Evolutionary conservation across 2,113 vertebrate genomes (phyloP), one percentile per base, ranked within the genome.

Genomic region (Porphyrio hochstetteri): DNA sequence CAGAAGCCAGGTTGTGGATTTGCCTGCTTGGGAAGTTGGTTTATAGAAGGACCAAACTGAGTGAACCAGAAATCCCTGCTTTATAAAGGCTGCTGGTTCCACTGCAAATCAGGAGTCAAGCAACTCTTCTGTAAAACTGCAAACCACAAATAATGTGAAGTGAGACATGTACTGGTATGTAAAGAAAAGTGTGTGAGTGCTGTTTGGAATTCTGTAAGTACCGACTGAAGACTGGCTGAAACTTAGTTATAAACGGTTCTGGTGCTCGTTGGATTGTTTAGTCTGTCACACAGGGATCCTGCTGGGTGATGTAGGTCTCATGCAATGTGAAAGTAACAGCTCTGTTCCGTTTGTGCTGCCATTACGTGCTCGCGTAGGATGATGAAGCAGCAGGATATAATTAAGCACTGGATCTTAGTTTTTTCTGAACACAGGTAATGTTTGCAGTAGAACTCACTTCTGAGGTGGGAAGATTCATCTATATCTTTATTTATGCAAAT

Each of bases 401-500:
- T 33, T 38, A 71, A 79, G 33, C 35, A 38, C 2, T 18, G 48
- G 48, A 17, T 48, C 16, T n/a, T 78, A 11, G 7, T 33, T 46
- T 93, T 56, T 72, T 52, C 65, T 92, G 53, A 33, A 65, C 72
- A 40, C 9, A 10, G 33, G 31, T 75, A 20, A 6, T 1, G 0
- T 38, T 64, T 68, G n/a, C 46, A 85, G 10, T 40, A 82, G 69
- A 68, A 9, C 52, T 64, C 3, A 11, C 8, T n/a, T 4, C 38
- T 33, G 52, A 38, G 8, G 10, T 46, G n/a, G 50, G 31, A 50
- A 75, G 38, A 55, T 63, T 83, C 7, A 46, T 70, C 8, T 83
- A 0, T 25, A 6, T 70, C 61, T 75, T 69, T 55, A 11, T 10
- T 24, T 78, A 5, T 0, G 0, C 17, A 18, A 60, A 35, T 71